phyloP scores from a whole-genome alignment of 2,888 invertebrate species.

The Amiota mariae region DNA sequence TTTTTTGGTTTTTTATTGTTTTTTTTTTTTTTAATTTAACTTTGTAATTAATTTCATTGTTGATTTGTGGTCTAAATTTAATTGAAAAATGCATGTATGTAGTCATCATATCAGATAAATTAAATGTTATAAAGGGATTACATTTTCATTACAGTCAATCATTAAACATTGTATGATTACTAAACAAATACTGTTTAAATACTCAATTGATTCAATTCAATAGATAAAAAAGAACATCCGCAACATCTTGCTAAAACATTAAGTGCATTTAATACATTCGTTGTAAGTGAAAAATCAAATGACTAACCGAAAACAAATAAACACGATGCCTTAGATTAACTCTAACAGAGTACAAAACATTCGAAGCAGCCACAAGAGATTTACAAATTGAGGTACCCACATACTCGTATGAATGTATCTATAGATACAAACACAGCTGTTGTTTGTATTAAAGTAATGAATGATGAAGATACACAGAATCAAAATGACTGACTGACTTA shows the following conservation, averaged over 20 bases:
- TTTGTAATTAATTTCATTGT: no score
- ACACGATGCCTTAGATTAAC: slow-evolving; percentile 12
- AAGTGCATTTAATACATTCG: no score
- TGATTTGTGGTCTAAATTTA: no score
- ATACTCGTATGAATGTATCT: slow-evolving; percentile 27
- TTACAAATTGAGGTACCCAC: slow-evolving; percentile 45
- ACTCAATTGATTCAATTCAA: background rate
- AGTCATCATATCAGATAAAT: no score
- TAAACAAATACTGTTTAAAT: no score
- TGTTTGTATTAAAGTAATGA: slow-evolving; percentile 36
- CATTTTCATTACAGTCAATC: background rate
- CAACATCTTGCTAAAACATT: background rate
- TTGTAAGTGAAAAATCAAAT: background rate
- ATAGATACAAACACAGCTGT: slow-evolving; percentile 35
- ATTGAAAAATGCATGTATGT: no score
- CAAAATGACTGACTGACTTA: slow-evolving; percentile 25
- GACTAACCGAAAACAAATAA: slow-evolving; percentile 19
- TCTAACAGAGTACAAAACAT: background rate
- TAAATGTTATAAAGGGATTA: no score
- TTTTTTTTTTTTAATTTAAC: no score
- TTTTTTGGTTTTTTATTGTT: no score
- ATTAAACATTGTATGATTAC: no score
- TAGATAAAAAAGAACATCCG: background rate
- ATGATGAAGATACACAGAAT: slow-evolving; percentile 25
- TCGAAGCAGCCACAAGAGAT: slow-evolving; percentile 21